phyloP scores from a whole-genome alignment of 2,888 invertebrate genomes.

The Anticlea derivata region DNA sequence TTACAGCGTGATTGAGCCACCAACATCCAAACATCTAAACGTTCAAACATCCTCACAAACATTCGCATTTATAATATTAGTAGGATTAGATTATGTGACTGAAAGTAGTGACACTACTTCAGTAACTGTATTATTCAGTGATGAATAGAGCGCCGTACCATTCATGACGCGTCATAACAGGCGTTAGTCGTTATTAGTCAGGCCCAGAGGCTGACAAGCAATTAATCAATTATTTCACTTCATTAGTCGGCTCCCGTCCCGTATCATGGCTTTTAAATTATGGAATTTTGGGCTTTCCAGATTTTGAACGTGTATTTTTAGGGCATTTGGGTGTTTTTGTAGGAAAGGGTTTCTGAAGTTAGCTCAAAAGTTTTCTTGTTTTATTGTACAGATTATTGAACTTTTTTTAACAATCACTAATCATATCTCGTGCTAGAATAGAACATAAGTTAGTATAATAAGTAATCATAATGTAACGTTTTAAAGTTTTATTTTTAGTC shows the following conservation, averaged over 20 bases:
- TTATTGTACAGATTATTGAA: too few species aligned
- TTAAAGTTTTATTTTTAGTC: too few species aligned
- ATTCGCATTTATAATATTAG: too few species aligned
- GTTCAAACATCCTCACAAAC: too few species aligned
- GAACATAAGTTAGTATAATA: too few species aligned
- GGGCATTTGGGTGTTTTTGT: slow-evolving; percentile 8
- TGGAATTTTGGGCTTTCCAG: slow-evolving; percentile 6
- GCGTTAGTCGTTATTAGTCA: slow-evolving; percentile 53
- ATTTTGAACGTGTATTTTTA: slow-evolving; percentile 19
- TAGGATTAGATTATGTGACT: not conserved
- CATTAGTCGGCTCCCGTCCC: slow-evolving; percentile 45
- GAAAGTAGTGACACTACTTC: not conserved
- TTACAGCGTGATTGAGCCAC: too few species aligned
- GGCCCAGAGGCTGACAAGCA: slow-evolving; percentile 51
- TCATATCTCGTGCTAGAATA: too few species aligned
- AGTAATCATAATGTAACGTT: too few species aligned
- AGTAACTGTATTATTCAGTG: slow-evolving; percentile 1
- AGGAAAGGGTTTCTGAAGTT: slow-evolving; percentile 1
- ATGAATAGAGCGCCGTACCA: slow-evolving; percentile 8
- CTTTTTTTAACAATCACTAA: too few species aligned
- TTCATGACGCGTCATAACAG: slow-evolving; percentile 37
- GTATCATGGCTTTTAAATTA: slow-evolving; percentile 23
- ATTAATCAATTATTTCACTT: slow-evolving; percentile 75
- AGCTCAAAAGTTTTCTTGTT: too few species aligned
- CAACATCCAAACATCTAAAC: too few species aligned